Percentiles rank a stretch among this genome's conserved stretches.
Evolutionary conservation across 1,140 invertebrate genomes (phyloP).

Genomic region (Drosophila ohnishii): DNA sequence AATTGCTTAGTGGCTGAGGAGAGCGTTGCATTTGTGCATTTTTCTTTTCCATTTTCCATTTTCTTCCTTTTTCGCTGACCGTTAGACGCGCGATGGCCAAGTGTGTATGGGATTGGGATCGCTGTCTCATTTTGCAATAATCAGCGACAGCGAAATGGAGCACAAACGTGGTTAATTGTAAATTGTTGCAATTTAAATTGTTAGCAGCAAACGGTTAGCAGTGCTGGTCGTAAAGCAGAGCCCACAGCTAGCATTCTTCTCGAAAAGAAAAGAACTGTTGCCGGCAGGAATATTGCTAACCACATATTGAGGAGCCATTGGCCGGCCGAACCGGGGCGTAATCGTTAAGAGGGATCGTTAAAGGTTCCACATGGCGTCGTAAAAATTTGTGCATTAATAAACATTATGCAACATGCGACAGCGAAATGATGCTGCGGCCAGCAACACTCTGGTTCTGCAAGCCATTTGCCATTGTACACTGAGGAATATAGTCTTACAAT

Average conservation of each 20-base stretch:
- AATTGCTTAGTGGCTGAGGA: constrained; percentile 59
- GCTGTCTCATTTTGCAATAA: constrained; percentile 65
- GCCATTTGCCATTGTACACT: constrained; percentile 28
- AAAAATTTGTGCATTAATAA: constrained; percentile 79
- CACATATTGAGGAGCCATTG: constrained; percentile 48
- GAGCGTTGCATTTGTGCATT: constrained; percentile 49
- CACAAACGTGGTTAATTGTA: constrained; percentile 81
- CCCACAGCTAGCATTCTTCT: constrained; percentile 42
- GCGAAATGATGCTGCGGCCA: constrained; percentile 54
- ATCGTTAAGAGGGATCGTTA: constrained; percentile 71
- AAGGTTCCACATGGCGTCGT: constrained; percentile 59
- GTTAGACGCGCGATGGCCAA: constrained; percentile 56
- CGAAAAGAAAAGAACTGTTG: constrained; percentile 49
- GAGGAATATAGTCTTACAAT: neutral
- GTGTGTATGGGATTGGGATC: constrained; percentile 41
- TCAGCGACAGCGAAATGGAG: constrained; percentile 75
- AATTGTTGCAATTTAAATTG: constrained; percentile 81
- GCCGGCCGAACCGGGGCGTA: constrained; percentile 25
- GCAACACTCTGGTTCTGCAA: constrained; percentile 11
- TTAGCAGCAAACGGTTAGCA: constrained; percentile 64
- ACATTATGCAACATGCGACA: constrained; percentile 73
- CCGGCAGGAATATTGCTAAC: constrained; percentile 13
- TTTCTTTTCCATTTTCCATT: constrained; percentile 12
- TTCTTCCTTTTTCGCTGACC: constrained; percentile 42
- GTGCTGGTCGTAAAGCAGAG: constrained; percentile 36